Conservation (phyloP, 2,113 vertebrate genomes). For the Paedocypris sp. region DNA sequence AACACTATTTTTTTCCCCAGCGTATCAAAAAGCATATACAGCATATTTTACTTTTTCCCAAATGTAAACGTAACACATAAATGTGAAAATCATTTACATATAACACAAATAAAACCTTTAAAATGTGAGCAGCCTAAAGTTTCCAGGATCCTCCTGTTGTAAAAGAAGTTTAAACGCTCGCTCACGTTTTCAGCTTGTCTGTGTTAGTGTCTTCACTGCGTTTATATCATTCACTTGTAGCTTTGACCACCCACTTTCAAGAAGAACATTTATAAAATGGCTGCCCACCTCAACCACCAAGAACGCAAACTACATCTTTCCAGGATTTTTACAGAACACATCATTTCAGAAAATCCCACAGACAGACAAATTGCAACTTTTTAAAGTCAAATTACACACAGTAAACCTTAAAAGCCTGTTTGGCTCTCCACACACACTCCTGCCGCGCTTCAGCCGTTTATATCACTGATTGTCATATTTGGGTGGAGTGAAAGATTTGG, state of each 20-base stretch:
- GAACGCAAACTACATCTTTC: neutral
- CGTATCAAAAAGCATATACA: no score
- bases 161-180: no score
- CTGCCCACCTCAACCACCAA: slow-evolving; percentile 18
- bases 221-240: neutral
- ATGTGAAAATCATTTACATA: no score
- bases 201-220: neutral
- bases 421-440: neutral
- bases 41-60: no score
- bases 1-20: no score
- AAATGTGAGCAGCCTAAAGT: no score
- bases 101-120: no score
- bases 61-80: no score
- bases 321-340: slow-evolving; percentile 14
- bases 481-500: neutral
- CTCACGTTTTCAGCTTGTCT: neutral
- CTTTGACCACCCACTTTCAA: slow-evolving; percentile 24
- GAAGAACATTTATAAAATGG: slow-evolving; percentile 16
- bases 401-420: no score
- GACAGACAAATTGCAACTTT: no score
- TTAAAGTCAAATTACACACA: no score
- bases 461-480: neutral
- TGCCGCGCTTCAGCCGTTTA: neutral
- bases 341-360: neutral
- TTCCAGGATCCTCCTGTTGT: no score